Evolutionary conservation across 1,140 invertebrate genomes (phyloP).

Genomic region (Zaprionus ghesquierei): DNA sequence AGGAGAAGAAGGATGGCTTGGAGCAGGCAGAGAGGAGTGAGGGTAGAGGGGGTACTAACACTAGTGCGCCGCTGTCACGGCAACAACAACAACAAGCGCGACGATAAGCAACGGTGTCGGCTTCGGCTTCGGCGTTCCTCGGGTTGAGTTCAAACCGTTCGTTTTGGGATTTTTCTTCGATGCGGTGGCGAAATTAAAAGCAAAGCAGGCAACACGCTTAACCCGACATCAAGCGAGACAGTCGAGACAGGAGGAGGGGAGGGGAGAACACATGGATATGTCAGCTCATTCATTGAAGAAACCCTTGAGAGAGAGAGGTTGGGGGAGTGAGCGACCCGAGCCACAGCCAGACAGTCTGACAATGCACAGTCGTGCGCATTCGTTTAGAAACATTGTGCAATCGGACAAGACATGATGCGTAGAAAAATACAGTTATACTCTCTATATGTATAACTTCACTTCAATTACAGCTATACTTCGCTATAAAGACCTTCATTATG

Average conservation of each 20-base stretch:
- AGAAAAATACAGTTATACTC: background rate
- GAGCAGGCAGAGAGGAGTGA: background rate
- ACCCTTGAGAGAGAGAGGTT: conserved; percentile 14
- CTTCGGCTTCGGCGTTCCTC: too few species aligned
- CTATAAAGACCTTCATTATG: background rate
- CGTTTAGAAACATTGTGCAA: conserved; percentile 23
- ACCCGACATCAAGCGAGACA: conserved; percentile 39
- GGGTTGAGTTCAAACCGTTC: conserved; percentile 53
- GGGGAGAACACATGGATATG: conserved; percentile 10
- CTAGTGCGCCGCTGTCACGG: conserved; percentile 32
- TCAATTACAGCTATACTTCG: background rate
- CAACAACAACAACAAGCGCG: background rate
- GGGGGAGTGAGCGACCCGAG: background rate
- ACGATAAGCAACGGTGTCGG: conserved; percentile 28
- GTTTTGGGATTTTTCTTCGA: conserved; percentile 55
- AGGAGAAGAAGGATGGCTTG: conserved; percentile 15
- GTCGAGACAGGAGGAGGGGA: background rate
- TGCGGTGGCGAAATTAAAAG: conserved; percentile 75
- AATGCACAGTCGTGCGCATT: conserved; percentile 29
- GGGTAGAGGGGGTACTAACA: conserved; percentile 7
- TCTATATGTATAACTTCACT: background rate
- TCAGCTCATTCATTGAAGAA: conserved; percentile 41
- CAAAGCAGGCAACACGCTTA: conserved; percentile 39
- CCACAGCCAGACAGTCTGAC: conserved; percentile 7
- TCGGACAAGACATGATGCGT: background rate